Conservation (phyloP, 2,888 invertebrate species). For the Augochlorella aurata region DNA sequence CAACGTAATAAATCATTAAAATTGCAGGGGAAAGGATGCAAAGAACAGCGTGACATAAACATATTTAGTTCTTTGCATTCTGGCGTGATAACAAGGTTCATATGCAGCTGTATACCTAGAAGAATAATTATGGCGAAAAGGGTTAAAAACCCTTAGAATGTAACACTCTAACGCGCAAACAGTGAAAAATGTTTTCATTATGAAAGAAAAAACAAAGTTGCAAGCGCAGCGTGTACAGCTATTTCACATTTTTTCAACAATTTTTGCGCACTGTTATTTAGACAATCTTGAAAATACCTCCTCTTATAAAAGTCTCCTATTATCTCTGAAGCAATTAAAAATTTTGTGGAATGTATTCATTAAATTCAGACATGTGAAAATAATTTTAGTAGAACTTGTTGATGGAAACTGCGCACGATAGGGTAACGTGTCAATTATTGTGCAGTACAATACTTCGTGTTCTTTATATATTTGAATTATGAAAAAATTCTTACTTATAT, state of each 20-base stretch:
- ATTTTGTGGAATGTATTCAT: too few relatives aligned
- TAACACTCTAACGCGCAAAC: neutral
- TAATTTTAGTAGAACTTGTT: too few relatives aligned
- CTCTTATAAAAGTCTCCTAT: neutral
- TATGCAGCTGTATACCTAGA: neutral
- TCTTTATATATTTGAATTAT: too few relatives aligned
- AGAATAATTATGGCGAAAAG: neutral
- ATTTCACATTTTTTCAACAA: neutral
- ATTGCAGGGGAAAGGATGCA: neutral
- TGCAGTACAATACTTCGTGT: too few relatives aligned
- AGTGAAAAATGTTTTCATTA: neutral
- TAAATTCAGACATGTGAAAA: too few relatives aligned
- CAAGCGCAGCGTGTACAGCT: neutral
- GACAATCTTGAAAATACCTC: neutral
- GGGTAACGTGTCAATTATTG: too few relatives aligned
- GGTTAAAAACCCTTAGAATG: neutral
- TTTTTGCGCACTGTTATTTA: neutral
- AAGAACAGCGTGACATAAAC: neutral
- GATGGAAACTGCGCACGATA: too few relatives aligned
- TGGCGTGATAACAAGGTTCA: neutral
- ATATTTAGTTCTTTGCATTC: conserved; percentile 1
- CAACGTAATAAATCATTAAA: neutral
- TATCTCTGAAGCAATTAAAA: too few relatives aligned
- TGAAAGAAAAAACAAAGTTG: neutral
- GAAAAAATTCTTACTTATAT: too few relatives aligned